phyloP scores from a whole-genome alignment of 2,797 vertebrate genomes.

The Tragelaphus eurycerus region DNA sequence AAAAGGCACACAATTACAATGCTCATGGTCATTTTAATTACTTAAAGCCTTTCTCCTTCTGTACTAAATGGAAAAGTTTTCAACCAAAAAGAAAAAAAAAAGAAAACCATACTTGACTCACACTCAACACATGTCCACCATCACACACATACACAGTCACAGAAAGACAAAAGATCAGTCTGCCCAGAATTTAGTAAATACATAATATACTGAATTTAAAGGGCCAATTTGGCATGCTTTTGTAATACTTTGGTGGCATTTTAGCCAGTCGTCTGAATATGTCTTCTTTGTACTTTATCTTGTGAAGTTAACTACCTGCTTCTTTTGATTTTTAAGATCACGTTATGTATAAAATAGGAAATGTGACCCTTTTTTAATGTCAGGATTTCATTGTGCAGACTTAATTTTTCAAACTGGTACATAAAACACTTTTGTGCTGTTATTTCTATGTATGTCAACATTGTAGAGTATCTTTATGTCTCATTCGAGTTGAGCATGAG shows the following conservation, averaged over 20 bases:
- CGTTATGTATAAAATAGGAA: neutral
- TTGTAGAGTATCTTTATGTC: neutral
- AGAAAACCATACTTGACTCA: neutral
- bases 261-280: conserved; percentile 21
- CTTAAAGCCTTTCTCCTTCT: neutral
- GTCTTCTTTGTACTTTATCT: conserved; percentile 22
- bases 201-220: conserved; percentile 2
- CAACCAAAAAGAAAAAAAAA: conserved; percentile 35
- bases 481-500: neutral
- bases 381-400: neutral
- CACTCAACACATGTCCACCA: neutral
- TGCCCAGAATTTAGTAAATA: conserved; percentile 15
- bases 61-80: neutral
- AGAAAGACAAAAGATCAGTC: neutral
- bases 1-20: neutral
- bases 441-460: conserved; percentile 15
- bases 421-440: conserved; percentile 1
- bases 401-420: conserved; percentile 28
- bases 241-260: conserved; percentile 34
- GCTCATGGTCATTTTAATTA: neutral
- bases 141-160: neutral
- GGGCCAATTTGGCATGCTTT: neutral
- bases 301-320: conserved; percentile 2
- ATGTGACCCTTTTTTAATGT: neutral
- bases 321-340: conserved; percentile 22